phyloP scores from a whole-genome alignment of 2,888 invertebrate genomes.

The Nezara viridula region DNA sequence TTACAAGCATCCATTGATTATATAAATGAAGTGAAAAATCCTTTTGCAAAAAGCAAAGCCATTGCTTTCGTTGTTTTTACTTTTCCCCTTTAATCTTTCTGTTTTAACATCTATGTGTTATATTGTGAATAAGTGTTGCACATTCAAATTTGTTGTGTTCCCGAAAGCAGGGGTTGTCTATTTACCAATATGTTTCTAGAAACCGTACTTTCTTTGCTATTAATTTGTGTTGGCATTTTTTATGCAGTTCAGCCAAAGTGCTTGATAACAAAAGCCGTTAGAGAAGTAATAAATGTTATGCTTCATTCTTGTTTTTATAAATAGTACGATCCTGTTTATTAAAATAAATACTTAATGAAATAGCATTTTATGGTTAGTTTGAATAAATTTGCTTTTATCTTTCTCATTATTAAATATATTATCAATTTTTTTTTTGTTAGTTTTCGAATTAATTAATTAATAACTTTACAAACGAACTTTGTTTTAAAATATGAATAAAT shows the following conservation, averaged over 20 bases:
- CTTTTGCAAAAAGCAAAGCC: constrained; percentile 60
- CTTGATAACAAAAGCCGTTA: constrained; percentile 39
- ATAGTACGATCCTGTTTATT: constrained; percentile 1
- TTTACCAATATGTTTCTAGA: constrained; percentile 43
- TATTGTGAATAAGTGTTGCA: constrained; percentile 60
- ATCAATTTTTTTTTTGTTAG: background rate
- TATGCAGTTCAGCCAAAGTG: constrained; percentile 41
- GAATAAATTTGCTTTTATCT: background rate
- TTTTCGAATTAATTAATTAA: background rate
- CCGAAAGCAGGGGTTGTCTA: constrained; percentile 55
- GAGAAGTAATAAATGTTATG: constrained; percentile 22
- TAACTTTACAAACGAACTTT: background rate
- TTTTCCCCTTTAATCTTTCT: constrained; percentile 59
- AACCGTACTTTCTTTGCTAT: constrained; percentile 49
- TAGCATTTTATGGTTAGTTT: constrained; percentile 9
- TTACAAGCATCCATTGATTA: constrained; percentile 61
- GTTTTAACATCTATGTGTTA: constrained; percentile 59
- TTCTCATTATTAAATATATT: background rate
- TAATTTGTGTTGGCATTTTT: constrained; percentile 40
- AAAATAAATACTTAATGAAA: background rate
- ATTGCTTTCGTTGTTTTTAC: constrained; percentile 62
- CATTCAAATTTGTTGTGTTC: constrained; percentile 57
- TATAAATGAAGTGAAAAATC: constrained; percentile 57
- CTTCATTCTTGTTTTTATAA: constrained; percentile 38
- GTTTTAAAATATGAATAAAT: background rate